Percentiles rank a stretch among this genome's conserved stretches.
Conservation (phyloP, 2,888 invertebrate species). For the Drosophila prostipennis region DNA sequence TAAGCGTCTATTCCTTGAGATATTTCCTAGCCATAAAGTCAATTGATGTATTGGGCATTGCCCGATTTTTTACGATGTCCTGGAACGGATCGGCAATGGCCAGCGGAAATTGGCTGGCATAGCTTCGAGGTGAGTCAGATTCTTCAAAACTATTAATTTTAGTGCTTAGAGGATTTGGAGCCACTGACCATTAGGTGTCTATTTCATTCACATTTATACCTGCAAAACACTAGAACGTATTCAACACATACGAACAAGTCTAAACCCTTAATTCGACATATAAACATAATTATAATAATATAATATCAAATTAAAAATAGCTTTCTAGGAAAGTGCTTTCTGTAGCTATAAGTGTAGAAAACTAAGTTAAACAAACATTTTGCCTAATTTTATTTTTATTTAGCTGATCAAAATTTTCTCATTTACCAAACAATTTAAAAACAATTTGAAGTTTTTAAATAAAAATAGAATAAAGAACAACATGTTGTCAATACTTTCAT, state of each 20-base stretch:
- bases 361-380: no score
- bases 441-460: not conserved
- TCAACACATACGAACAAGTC: no score
- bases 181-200: not conserved
- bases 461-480: not conserved
- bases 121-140: conserved; percentile 51
- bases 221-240: not conserved
- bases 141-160: conserved; percentile 47
- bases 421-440: no score
- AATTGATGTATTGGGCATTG: conserved; percentile 57
- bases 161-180: not conserved
- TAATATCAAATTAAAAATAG: no score
- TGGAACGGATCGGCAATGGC: conserved; percentile 49
- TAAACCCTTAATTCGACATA: no score
- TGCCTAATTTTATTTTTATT: no score
- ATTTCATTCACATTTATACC: not conserved
- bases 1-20: conserved; percentile 33
- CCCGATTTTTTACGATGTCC: conserved; percentile 58
- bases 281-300: no score
- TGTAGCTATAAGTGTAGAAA: no score
- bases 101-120: conserved; percentile 63
- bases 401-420: no score
- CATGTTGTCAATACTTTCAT: conserved; percentile 49
- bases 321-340: no score
- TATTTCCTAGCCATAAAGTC: conserved; percentile 57